Percentiles rank a stretch among this genome's conserved stretches.
Evolutionary conservation across 1,140 invertebrate genomes (phyloP).

Genomic region (Cyclargus thomasi): DNA sequence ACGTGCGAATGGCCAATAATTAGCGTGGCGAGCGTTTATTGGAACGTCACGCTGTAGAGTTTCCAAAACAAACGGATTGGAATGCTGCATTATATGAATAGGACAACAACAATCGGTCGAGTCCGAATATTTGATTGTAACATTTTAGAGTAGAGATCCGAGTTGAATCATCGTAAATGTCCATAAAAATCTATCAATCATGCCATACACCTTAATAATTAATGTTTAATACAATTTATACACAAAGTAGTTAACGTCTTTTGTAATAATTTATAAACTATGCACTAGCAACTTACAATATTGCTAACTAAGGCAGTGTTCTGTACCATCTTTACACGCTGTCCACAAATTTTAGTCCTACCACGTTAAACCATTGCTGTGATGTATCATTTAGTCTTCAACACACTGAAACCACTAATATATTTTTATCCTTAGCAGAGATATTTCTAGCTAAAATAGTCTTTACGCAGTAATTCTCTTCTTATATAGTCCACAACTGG

Average conservation of each 20-base stretch:
- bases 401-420: not conserved
- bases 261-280: not conserved
- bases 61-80: no score
- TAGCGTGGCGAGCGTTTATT: no score
- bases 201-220: no score
- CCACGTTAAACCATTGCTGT: not conserved
- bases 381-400: not conserved
- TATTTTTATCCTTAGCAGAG: no score
- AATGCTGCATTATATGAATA: no score
- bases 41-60: no score
- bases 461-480: not conserved
- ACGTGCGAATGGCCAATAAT: no score
- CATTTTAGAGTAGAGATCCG: no score
- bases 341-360: not conserved
- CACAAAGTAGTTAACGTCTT: not conserved
- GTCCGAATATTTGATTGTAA: no score
- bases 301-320: constrained; percentile 1
- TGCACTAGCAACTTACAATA: not conserved
- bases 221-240: not conserved
- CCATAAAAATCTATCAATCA: no score
- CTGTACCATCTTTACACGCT: not conserved
- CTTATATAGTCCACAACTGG: not conserved
- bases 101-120: no score
- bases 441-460: not conserved
- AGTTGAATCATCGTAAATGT: no score